Conservation (phyloP, 2,113 vertebrate genomes). For the Callionymus lyra region DNA sequence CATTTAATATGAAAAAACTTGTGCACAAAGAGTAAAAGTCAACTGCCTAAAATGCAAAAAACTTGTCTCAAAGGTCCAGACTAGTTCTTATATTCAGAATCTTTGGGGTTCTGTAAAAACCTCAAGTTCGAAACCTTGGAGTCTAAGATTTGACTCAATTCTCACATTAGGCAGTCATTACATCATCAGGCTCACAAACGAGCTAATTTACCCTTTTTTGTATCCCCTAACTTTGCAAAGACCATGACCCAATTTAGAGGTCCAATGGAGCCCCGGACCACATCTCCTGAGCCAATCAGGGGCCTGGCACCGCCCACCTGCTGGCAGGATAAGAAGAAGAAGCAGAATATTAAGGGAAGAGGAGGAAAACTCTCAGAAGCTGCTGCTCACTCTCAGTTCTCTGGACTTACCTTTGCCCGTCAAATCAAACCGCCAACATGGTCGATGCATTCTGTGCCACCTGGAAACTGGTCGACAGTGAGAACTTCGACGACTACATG, state of each 20-base stretch:
- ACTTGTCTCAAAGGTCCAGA: no score
- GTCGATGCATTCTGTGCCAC: constrained; percentile 87
- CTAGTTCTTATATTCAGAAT: no score
- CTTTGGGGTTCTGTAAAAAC: no score
- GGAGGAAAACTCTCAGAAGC: constrained; percentile 16
- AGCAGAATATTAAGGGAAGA: constrained; percentile 17
- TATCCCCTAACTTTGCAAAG: background rate
- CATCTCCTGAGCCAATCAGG: constrained; percentile 54
- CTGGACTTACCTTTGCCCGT: constrained; percentile 26
- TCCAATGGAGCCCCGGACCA: constrained; percentile 34
- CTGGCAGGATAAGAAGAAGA: constrained; percentile 38
- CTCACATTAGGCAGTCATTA: constrained; percentile 13
- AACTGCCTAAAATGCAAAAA: no score
- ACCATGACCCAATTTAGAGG: constrained; percentile 36
- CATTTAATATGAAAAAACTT: no score
- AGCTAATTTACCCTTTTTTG: background rate
- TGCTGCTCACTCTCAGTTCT: constrained; percentile 25
- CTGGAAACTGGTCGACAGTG: constrained; percentile 86
- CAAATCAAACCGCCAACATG: constrained; percentile 62
- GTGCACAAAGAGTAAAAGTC: no score
- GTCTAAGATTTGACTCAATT: no score
- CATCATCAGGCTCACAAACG: constrained; percentile 35
- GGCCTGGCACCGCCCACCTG: constrained; percentile 28
- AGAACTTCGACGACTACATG: constrained; percentile 93
- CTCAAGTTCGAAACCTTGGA: no score